Evolutionary conservation across 2,797 vertebrate species (phyloP), one percentile per base, ranked within the genome.

Genomic region (Hylomyscus alleni): DNA sequence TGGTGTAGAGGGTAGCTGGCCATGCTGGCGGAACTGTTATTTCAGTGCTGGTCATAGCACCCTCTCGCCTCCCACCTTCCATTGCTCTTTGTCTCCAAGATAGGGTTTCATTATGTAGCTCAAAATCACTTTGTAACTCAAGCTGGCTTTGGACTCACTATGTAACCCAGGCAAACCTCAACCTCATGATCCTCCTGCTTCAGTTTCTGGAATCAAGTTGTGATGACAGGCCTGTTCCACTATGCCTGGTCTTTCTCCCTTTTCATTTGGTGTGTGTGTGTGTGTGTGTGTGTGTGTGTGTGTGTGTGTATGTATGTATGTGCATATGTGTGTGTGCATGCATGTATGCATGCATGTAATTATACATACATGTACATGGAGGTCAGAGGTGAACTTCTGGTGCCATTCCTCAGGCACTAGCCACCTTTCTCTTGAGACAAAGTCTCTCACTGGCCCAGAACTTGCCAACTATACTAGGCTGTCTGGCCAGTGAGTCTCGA

Each of bases 1-100:
- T 22, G 22, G 6, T 31, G 7, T 20, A 4, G 17, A 0, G 6
- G 6, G 6, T 58, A 0, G 6, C 54, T 10, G n/a, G 17, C 5
- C 12, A 0, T 12, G 52, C 69, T 17, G 0, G 20, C 58, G 97
- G 94, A 96, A 88, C 95, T 95, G 92, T 95, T 82, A 40, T 13
- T 93, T 92, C 82, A 83, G 89, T 90, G 86, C 73, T 50, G 26
- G 58, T 62, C 37, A 19, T 44, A 44, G 24, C 11, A 4, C 11
- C 15, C 81, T 26, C 40, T 40, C 80, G 24, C n/a, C 24, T 34
- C 44, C 44, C 10, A 14, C 44, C 62, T 29, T 50, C 10, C 44
- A 13, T 34, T 8, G 17, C 44, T 67, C 44, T 44, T 1, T 50
- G 20, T 50, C 67, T 69, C 60, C 44, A 65, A 20, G 60, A 50